Base-by-base conservation (phyloP, 2,888 invertebrate genomes). In the Uropetala carovei region DNA sequence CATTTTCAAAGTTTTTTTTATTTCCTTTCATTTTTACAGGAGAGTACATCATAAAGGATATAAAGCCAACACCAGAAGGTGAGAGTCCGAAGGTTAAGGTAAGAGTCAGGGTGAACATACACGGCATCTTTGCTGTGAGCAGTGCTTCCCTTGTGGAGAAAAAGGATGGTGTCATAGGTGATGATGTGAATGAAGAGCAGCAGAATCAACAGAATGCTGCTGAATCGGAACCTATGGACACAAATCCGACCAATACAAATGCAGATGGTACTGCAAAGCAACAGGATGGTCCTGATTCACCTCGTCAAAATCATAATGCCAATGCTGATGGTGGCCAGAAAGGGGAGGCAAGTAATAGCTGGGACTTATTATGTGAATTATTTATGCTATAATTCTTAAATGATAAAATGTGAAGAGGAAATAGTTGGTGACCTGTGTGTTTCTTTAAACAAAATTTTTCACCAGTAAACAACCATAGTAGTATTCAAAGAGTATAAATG, bases 71-170 rank as follows among this genome's bases (percentile, higher is more conserved):
- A 58, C 95, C 97, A 0, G 98, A 98, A 93, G 99, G 99, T 59
- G 98, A 98, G 94, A 97, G 97, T n/a, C 98, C 98, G 93, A 99
- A 99, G 95, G 97, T 99, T 0, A 99, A 99, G 95, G 97, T 99
- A 8, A 99, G 99, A 96, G 98, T 99, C 10, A 97, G 99, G 94
- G 96, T 99, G 92, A 99, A 99, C 96, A 96, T 98, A 91, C 98
- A 99, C 95, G 99, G 99, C 92, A 97, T 99, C 93, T 97, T 99
- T 94, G 96, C 97, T 16, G 97, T 99, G 56, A 97, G 97, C 16
- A 98, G 98, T 92, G 99, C 99, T 8, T 97, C 98, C 0, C 95
- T 98, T 92, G 96, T 97, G 81, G 98, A 98, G 94, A 97, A 97
- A 94, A 97, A 97, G 94, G 97, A 96, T 93, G 95, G 68, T 4